phyloP scores from a whole-genome alignment of 2,113 vertebrate genomes.

The Rhea pennata region DNA sequence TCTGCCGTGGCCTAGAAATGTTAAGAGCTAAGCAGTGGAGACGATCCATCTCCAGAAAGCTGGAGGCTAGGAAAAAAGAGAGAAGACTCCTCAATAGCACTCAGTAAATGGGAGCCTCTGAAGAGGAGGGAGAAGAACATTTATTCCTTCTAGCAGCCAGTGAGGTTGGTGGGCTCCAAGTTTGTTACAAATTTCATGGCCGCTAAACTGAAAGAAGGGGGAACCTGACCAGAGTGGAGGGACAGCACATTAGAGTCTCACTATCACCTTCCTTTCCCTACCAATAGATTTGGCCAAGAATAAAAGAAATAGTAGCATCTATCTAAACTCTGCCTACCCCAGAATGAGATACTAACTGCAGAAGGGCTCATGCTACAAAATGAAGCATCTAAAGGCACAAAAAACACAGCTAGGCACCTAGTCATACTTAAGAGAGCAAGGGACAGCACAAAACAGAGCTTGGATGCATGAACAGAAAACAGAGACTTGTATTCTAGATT shows the following conservation, averaged over 20 bases:
- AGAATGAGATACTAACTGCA: background rate
- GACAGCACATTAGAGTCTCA: background rate
- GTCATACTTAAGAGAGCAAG: background rate
- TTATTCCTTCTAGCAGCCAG: constrained; percentile 11
- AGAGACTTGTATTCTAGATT: background rate
- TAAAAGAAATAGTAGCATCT: background rate
- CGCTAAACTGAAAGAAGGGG: background rate
- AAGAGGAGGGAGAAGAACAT: background rate
- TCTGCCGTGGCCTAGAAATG: constrained; percentile 61
- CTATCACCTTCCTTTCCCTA: background rate
- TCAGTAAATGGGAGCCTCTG: background rate
- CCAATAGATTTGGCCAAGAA: background rate
- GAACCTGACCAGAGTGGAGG: background rate
- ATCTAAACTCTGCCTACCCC: background rate
- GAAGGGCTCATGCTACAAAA: background rate
- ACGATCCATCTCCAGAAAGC: constrained; percentile 53
- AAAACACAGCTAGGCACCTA: background rate
- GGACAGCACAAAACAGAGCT: background rate
- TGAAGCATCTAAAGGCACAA: background rate
- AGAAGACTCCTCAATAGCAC: constrained; percentile 34
- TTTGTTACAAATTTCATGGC: background rate
- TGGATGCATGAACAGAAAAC: background rate
- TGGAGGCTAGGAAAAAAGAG: constrained; percentile 59
- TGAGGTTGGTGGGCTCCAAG: background rate
- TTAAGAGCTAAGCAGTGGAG: constrained; percentile 42